Conservation (phyloP, 1,140 invertebrate species). For the Macrobrachium rosenbergii region DNA sequence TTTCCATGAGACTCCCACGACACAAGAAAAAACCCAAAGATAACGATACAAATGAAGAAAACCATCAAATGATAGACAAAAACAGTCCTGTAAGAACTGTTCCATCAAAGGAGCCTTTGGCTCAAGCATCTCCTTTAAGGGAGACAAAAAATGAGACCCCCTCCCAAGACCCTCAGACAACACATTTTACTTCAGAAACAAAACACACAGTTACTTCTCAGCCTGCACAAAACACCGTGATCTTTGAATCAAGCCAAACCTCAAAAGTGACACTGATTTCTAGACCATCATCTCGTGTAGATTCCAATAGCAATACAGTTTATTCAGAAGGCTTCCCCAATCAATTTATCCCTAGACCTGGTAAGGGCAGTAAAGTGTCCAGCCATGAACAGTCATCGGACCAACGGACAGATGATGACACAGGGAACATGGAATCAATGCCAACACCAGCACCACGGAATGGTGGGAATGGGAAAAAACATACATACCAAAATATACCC, state of each 20-base stretch:
- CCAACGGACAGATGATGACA: conserved; percentile 66
- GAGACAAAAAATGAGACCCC: neutral
- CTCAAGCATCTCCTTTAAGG: conserved; percentile 8
- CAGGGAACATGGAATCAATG: conserved; percentile 39
- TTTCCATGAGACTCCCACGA: conserved; percentile 56
- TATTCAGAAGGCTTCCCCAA: conserved; percentile 16
- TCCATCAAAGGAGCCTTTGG: conserved; percentile 2
- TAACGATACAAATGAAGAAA: conserved; percentile 30
- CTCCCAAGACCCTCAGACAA: conserved; percentile 40
- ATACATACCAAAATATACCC: conserved; percentile 69
- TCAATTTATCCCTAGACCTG: conserved; percentile 10
- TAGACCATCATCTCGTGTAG: conserved; percentile 21
- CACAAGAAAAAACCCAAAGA: conserved; percentile 28
- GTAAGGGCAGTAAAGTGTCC: conserved; percentile 15
- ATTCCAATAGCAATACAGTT: conserved; percentile 28
- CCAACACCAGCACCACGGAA: conserved; percentile 59
- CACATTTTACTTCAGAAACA: conserved; percentile 51
- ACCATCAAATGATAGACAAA: conserved; percentile 45
- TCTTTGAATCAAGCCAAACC: conserved; percentile 52
- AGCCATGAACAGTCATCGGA: conserved; percentile 65
- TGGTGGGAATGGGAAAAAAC: conserved; percentile 40
- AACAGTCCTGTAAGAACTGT: conserved; percentile 18
- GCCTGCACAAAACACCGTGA: conserved; percentile 27
- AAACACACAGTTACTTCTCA: conserved; percentile 52
- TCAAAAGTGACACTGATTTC: conserved; percentile 42